These are phyloP conservation scores for Liolophura sinensis DNA, from an alignment of 1,140 invertebrate species.

Conservation along the genomic window DNA sequence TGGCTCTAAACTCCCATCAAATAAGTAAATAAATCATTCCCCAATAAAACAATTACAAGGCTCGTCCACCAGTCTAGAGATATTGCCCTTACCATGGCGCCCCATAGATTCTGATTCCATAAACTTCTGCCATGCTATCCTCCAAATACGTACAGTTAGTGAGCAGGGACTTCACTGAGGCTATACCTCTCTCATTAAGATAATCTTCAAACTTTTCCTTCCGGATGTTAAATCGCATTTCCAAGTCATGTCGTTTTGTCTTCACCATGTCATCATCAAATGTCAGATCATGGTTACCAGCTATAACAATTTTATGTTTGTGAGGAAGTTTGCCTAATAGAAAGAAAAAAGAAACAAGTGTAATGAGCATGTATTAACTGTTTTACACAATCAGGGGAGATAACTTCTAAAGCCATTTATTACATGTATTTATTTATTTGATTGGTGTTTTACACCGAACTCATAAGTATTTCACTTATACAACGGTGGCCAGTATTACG, in stretches of 20 bases:
- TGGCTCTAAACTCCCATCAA: too few species aligned
- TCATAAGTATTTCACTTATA: too few species aligned
- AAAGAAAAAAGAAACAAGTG: too few species aligned
- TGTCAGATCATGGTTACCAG: conserved; percentile 86
- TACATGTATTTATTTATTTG: too few species aligned
- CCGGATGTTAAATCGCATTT: conserved; percentile 8
- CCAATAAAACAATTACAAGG: too few species aligned
- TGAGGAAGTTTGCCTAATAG: conserved; percentile 70
- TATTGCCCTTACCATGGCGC: conserved; percentile 72
- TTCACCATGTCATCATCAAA: conserved; percentile 65
- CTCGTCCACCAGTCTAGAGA: too few species aligned
- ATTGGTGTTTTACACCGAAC: too few species aligned
- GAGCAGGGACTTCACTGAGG: conserved; percentile 56
- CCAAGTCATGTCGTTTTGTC: conserved; percentile 15
- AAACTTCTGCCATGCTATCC: conserved; percentile 70
- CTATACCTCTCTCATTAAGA: conserved; percentile 21
- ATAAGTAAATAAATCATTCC: too few species aligned
- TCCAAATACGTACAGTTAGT: conserved; percentile 81
- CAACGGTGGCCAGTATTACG: too few species aligned
- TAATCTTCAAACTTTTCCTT: conserved; percentile 17
- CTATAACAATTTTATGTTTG: conserved; percentile 83
- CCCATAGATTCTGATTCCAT: conserved; percentile 83
- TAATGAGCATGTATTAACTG: background rate
- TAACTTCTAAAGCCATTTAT: background rate
- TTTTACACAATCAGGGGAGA: background rate